These are phyloP conservation scores for Pristiophorus japonicus DNA, from an alignment of 2,113 vertebrate genomes.

Conservation along the genomic window DNA sequence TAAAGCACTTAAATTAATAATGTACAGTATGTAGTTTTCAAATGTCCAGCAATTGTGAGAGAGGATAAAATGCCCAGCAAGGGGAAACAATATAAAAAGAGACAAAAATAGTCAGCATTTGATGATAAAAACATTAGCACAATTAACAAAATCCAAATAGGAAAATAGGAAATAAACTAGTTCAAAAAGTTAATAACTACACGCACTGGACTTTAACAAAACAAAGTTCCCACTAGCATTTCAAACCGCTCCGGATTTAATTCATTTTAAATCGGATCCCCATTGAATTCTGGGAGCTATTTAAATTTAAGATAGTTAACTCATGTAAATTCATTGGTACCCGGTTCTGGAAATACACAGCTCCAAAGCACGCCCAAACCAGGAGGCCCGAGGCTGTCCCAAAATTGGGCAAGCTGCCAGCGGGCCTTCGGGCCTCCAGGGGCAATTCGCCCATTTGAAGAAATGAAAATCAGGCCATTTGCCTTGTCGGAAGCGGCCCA, in stretches of 20 bases:
- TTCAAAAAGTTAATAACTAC: not conserved
- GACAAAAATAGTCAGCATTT: not conserved
- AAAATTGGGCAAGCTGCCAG: not conserved
- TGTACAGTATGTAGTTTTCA: not conserved
- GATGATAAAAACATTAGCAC: not conserved
- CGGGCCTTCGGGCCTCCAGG: too few species aligned
- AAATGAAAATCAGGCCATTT: too few species aligned
- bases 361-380: not conserved
- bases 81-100: not conserved
- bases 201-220: not conserved
- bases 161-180: not conserved
- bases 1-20: constrained; percentile 17
- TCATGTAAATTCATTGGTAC: not conserved
- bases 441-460: too few species aligned
- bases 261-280: not conserved
- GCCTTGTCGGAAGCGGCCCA: too few species aligned
- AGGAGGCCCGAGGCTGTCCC: not conserved
- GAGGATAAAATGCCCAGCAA: not conserved
- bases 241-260: constrained; percentile 1
- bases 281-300: not conserved
- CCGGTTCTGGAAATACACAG: not conserved
- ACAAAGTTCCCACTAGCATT: not conserved
- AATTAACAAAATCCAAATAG: constrained; percentile 3
- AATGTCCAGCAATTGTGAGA: too few species aligned
- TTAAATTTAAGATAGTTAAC: not conserved